Evolutionary conservation across 2,888 invertebrate species (phyloP).

Genomic region (Harmothoe impar): DNA sequence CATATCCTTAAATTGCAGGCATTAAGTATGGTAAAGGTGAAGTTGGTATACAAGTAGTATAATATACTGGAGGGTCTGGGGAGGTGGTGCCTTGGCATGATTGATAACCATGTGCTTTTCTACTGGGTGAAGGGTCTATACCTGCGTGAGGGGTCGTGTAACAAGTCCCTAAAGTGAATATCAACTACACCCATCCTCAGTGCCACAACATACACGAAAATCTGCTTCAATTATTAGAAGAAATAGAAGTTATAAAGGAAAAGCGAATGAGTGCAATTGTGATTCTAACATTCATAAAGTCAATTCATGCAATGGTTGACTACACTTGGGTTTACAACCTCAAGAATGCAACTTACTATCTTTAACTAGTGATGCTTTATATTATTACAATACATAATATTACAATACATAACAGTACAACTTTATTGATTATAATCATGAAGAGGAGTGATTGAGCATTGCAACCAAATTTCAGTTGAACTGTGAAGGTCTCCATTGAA

Average conservation of each 20-base stretch:
- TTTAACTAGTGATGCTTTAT: no score
- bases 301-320: no score
- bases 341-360: no score
- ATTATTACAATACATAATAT: no score
- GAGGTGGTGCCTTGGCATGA: neutral
- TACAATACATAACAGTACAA: neutral
- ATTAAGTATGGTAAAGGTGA: neutral
- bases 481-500: no score
- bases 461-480: no score
- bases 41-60: neutral
- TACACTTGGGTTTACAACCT: no score
- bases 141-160: neutral
- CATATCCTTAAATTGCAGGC: neutral
- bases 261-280: no score
- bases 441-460: no score
- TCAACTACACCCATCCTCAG: neutral
- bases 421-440: no score
- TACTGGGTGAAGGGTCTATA: constrained; percentile 27
- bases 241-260: neutral
- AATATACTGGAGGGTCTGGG: neutral
- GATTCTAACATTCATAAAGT: no score
- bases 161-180: neutral
- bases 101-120: neutral
- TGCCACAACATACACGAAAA: neutral
- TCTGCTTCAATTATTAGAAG: neutral